phyloP scores from a whole-genome alignment of 2,797 vertebrate species.

The Kryptolebias ocellatus region DNA sequence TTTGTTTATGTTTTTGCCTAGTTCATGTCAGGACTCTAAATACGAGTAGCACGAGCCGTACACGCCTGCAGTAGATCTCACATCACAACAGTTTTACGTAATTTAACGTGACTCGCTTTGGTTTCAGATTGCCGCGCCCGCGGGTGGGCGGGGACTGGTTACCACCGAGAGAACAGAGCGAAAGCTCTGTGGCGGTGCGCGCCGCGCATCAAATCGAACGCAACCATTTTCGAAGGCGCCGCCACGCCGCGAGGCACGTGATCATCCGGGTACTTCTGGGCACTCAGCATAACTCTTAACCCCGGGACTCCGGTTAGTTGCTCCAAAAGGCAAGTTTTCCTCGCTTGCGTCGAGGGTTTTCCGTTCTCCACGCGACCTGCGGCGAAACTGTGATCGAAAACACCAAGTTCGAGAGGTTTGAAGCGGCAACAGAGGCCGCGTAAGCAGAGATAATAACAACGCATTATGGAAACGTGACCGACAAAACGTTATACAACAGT shows the following conservation, averaged over 20 bases:
- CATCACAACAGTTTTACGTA: constrained; percentile 38
- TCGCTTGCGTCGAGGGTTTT: rapidly evolving
- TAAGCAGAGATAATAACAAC: constrained; percentile 16
- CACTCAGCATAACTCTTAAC: constrained; percentile 16
- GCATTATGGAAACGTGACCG: constrained; percentile 67
- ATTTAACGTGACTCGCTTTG: constrained; percentile 15
- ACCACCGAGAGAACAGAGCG: background rate
- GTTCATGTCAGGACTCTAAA: no score
- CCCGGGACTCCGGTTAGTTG: background rate
- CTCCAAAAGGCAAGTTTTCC: rapidly evolving
- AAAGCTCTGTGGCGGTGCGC: background rate
- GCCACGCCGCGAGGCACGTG: constrained; percentile 63
- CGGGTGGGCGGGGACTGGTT: constrained; percentile 18
- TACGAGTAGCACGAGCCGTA: background rate
- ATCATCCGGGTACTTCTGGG: constrained; percentile 72
- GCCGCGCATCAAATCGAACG: background rate
- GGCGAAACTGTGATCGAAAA: rapidly evolving
- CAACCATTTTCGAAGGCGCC: background rate
- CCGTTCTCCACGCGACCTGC: rapidly evolving
- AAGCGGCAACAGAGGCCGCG: rapidly evolving
- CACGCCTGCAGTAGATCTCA: background rate
- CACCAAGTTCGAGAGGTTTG: rapidly evolving
- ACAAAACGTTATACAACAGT: constrained; percentile 25
- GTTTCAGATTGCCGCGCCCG: background rate
- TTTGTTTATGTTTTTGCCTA: background rate